Evolutionary conservation across 2,113 vertebrate genomes (phyloP), one percentile per base, ranked within the genome.

Genomic region (Epinephelus moara): DNA sequence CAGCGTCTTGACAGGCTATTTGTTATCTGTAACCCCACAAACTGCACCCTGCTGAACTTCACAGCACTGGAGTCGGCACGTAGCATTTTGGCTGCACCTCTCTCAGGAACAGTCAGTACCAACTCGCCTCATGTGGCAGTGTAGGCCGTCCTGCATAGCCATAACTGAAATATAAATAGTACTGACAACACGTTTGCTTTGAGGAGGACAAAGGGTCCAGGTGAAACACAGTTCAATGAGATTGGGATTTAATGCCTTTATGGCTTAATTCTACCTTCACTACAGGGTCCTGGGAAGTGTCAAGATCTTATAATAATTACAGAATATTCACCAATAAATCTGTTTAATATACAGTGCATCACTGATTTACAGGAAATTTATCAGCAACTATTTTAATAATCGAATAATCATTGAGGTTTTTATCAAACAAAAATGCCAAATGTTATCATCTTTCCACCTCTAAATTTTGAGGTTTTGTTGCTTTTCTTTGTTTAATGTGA

Each of bases 161-260:
- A 68, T 70, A 80, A 80, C 55, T 76, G 19, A 73, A 90, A 85
- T 87, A 90, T 74, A 89, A 93, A 93, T 91, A 93, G 84, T 75
- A 14, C 61, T 14, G 40, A 85, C 72, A 87, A 77, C 60, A 85
- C 70, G 64, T 10, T 53, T 13, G 13, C 27, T 78, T 78, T 37
- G 52, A 70, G 67, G 66, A 53, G 30, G 77, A 84, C 60, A 85
- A 72, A 49, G 47, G 47, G 47, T 1, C 42, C 42, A 45, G 42
- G 42, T 45, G 42, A 45, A 45, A 45, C 42, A 45, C 42, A 45
- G 42, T 45, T 45, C 1, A 45, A 1, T 6, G 33, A 37, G 33
- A 37, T 37, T 30, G 30, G 30, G 40, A 7, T 42, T 10, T 42
- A n/a, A 12, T 57, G 25, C 9, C 1, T 55, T 73, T n/a, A 14